Evolutionary conservation across 2,797 vertebrate genomes (phyloP).

Genomic region (Gymnodraco acuticeps): DNA sequence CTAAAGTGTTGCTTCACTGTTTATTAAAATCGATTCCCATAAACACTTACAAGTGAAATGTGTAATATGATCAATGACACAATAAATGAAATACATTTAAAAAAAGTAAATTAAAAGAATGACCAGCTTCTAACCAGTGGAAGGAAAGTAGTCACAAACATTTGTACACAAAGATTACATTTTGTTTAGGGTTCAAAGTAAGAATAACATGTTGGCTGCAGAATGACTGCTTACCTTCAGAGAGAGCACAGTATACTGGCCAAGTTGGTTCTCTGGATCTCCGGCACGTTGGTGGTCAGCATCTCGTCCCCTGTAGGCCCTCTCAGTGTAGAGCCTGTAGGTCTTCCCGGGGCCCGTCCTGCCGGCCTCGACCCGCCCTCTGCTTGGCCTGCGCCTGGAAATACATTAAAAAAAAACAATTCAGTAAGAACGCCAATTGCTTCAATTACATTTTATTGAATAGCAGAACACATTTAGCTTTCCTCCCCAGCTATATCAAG

Average conservation of each 20-base stretch:
- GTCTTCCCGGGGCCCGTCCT: slow-evolving; percentile 96
- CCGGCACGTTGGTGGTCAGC: slow-evolving; percentile 97
- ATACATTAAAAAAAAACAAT: background rate
- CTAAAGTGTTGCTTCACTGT: no score
- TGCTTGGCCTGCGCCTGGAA: slow-evolving; percentile 97
- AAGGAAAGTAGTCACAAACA: no score
- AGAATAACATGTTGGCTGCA: background rate
- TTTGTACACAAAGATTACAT: no score
- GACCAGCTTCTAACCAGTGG: no score
- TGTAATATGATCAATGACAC: no score
- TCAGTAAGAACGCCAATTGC: background rate
- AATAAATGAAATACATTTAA: no score
- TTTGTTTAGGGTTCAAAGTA: background rate
- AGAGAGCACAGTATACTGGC: slow-evolving; percentile 97
- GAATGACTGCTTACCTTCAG: slow-evolving; percentile 88
- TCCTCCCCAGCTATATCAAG: background rate
- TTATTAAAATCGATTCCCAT: no score
- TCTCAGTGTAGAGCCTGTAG: slow-evolving; percentile 95
- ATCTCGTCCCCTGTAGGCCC: slow-evolving; percentile 98
- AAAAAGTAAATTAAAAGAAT: no score
- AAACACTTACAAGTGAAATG: no score
- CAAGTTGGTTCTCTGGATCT: slow-evolving; percentile 98
- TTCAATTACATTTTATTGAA: background rate
- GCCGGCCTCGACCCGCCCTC: slow-evolving; percentile 95
- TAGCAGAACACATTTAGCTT: no score